These are phyloP conservation scores for Platycheirus albimanus DNA, from an alignment of 2,888 invertebrate species.

Conservation along the genomic window DNA sequence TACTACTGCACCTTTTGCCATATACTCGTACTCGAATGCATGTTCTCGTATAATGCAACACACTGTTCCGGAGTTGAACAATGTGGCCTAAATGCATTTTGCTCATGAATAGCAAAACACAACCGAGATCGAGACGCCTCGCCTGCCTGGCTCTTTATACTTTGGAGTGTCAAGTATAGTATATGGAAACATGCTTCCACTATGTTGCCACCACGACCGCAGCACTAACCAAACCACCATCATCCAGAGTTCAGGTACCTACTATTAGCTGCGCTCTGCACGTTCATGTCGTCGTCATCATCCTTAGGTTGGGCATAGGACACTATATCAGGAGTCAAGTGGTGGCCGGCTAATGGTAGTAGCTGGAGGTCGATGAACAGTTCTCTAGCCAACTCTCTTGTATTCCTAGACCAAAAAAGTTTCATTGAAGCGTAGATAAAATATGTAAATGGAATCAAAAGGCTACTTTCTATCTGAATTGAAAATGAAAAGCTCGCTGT, in stretches of 20 bases:
- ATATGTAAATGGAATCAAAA: constrained; percentile 65
- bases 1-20: not conserved
- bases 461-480: constrained; percentile 39
- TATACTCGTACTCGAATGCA: too few species aligned
- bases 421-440: constrained; percentile 58
- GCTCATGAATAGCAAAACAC: constrained; percentile 53
- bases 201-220: constrained; percentile 30
- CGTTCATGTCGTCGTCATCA: not conserved
- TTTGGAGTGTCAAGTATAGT: constrained; percentile 34
- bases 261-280: constrained; percentile 32
- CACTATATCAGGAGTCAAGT: constrained; percentile 25
- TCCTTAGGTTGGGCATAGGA: not conserved
- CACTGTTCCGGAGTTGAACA: constrained; percentile 38
- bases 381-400: not conserved
- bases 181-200: constrained; percentile 24
- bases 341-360: too few species aligned
- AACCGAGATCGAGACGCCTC: constrained; percentile 35
- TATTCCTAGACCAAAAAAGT: not conserved
- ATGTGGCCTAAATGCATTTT: constrained; percentile 58
- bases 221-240: constrained; percentile 39
- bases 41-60: too few species aligned
- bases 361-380: not conserved
- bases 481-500: too few species aligned
- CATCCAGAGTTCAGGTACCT: constrained; percentile 19
- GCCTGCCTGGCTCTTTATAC: too few species aligned